Conservation (phyloP, 2,888 invertebrate genomes). For the Cheilosia soror region DNA sequence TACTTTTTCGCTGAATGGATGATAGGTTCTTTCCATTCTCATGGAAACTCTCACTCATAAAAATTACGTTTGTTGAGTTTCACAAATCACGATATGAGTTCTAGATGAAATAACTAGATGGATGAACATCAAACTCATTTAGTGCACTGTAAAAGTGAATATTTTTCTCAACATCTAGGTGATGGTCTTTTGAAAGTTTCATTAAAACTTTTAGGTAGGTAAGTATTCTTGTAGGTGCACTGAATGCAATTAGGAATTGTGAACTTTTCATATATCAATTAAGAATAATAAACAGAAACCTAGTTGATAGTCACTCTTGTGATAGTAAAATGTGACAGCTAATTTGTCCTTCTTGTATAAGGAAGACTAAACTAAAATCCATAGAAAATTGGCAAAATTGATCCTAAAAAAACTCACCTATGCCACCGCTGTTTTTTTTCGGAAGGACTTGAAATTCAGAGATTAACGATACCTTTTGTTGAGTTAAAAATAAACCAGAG, state of each 20-base stretch:
- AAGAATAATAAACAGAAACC: background rate
- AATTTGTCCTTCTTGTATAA: too few relatives aligned
- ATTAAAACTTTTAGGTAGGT: conserved; percentile 41
- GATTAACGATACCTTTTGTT: conserved; percentile 41
- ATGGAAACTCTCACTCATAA: background rate
- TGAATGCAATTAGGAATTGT: background rate
- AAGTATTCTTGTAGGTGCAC: background rate
- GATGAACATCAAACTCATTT: background rate
- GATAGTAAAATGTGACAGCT: too few relatives aligned
- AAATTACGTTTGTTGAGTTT: background rate
- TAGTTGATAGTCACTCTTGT: background rate
- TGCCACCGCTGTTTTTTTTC: too few relatives aligned
- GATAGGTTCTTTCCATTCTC: background rate
- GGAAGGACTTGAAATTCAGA: conserved; percentile 10
- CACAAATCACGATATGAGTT: background rate
- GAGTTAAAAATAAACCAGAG: conserved; percentile 1
- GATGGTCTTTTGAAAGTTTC: background rate
- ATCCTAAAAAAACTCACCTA: too few relatives aligned
- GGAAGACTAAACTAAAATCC: too few relatives aligned
- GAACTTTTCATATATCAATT: conserved; percentile 37
- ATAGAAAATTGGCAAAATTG: too few relatives aligned
- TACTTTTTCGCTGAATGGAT: too few relatives aligned
- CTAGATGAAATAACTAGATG: conserved; percentile 1
- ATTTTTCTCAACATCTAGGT: too few relatives aligned
- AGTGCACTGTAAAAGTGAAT: background rate